phyloP scores from a whole-genome alignment of 2,797 vertebrate species.

The Dendrocincla fuliginosa region DNA sequence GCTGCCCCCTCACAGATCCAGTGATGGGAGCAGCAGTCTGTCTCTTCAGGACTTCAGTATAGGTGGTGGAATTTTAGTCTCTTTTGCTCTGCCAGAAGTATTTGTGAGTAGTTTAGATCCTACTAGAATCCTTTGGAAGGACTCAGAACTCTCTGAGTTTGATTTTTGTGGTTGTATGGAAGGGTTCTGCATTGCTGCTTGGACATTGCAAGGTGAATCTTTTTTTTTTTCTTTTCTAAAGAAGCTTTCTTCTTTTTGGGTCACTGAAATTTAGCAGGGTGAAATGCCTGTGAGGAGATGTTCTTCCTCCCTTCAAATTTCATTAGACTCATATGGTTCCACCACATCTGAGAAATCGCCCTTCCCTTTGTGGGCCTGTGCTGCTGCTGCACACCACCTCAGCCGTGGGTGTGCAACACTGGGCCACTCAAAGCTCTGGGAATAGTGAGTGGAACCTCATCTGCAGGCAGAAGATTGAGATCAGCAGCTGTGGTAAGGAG shows the following conservation, averaged over 20 bases:
- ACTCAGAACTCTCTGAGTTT: background rate
- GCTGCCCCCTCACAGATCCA: background rate
- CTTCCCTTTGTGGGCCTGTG: background rate
- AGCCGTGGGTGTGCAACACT: background rate
- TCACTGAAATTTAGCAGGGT: background rate
- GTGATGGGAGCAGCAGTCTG: background rate
- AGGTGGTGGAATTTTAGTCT: background rate
- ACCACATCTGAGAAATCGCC: background rate
- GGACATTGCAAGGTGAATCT: background rate
- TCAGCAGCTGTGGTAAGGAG: background rate
- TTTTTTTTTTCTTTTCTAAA: background rate
- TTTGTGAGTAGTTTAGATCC: background rate
- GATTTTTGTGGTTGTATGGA: background rate
- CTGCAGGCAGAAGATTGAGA: background rate
- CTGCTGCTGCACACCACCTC: background rate
- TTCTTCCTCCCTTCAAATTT: background rate
- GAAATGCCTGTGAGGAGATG: background rate
- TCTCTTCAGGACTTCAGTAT: background rate
- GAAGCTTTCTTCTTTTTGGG: background rate
- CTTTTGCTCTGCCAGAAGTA: background rate
- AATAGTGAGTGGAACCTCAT: background rate
- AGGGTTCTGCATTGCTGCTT: background rate
- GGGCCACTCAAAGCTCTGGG: background rate
- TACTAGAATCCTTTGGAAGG: background rate
- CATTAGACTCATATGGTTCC: background rate